phyloP scores from a whole-genome alignment of 2,888 invertebrate species.

The Mactromeris polynyma region DNA sequence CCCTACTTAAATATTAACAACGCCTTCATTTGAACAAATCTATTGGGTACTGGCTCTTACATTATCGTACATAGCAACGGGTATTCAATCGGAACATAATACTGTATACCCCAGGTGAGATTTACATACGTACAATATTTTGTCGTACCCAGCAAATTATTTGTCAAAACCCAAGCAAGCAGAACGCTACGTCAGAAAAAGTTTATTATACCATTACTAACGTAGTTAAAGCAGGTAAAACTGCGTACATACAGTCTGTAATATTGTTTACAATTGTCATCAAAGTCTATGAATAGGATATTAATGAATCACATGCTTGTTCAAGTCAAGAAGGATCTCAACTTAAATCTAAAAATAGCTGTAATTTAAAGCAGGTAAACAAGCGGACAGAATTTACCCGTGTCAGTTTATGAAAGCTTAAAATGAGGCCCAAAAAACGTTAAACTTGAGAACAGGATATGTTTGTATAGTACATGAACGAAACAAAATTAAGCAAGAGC shows the following conservation, averaged over 20 bases:
- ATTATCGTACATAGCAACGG: background rate
- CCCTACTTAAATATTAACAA: background rate
- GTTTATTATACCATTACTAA: background rate
- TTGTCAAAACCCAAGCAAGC: slow-evolving; percentile 1
- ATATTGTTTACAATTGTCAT: background rate
- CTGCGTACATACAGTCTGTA: background rate
- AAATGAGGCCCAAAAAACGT: background rate
- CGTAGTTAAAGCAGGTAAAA: background rate
- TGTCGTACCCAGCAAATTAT: background rate
- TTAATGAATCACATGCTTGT: background rate
- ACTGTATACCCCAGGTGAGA: background rate
- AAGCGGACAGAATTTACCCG: background rate
- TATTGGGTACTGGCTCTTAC: background rate
- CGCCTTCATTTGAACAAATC: background rate
- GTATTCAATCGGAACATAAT: background rate
- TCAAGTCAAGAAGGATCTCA: background rate
- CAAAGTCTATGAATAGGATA: background rate
- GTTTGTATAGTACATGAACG: too few relatives aligned
- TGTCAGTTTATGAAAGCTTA: background rate
- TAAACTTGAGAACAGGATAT: too few relatives aligned
- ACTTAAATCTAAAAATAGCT: too few relatives aligned
- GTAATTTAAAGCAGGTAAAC: background rate
- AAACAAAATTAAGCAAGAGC: too few relatives aligned
- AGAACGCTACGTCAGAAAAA: background rate
- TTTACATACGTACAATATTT: background rate